These are phyloP conservation scores for Chymomyza procnemis DNA, from an alignment of 2,888 invertebrate genomes.

Conservation along the genomic window DNA sequence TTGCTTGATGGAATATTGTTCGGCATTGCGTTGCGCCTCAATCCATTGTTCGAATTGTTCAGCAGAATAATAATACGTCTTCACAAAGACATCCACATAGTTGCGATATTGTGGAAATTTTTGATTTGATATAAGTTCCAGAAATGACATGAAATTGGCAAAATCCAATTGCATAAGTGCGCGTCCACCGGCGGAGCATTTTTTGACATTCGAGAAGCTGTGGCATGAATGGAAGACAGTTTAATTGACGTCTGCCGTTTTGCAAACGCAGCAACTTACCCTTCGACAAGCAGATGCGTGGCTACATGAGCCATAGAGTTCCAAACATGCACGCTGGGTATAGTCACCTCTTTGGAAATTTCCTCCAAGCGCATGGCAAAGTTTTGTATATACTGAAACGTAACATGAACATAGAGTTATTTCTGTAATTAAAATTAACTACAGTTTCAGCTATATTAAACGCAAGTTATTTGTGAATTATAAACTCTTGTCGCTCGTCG, in stretches of 20 bases:
- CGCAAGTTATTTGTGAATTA: too few relatives aligned
- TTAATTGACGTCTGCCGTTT: not conserved
- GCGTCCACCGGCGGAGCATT: slow-evolving; percentile 96
- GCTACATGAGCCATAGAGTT: slow-evolving; percentile 91
- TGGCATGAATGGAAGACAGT: not conserved
- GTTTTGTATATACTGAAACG: slow-evolving; percentile 80
- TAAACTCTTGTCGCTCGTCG: too few relatives aligned
- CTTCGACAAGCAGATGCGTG: slow-evolving; percentile 94
- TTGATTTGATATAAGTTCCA: slow-evolving; percentile 90
- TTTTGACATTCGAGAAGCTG: slow-evolving; percentile 92
- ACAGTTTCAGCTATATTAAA: too few relatives aligned
- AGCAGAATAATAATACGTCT: slow-evolving; percentile 96
- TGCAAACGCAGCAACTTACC: slow-evolving; percentile 79
- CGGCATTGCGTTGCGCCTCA: slow-evolving; percentile 88
- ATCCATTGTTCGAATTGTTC: slow-evolving; percentile 93
- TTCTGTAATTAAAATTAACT: not conserved
- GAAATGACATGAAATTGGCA: slow-evolving; percentile 93
- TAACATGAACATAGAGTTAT: not conserved
- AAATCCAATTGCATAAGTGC: slow-evolving; percentile 99
- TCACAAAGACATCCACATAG: slow-evolving; percentile 96
- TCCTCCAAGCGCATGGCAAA: slow-evolving; percentile 89
- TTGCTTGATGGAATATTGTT: slow-evolving; percentile 94
- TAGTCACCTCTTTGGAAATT: slow-evolving; percentile 84
- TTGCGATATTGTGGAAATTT: slow-evolving; percentile 92
- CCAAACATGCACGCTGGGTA: slow-evolving; percentile 89